These are phyloP conservation scores for Drosophila cracens DNA, from an alignment of 2,888 invertebrate genomes.

Conservation along the genomic window DNA sequence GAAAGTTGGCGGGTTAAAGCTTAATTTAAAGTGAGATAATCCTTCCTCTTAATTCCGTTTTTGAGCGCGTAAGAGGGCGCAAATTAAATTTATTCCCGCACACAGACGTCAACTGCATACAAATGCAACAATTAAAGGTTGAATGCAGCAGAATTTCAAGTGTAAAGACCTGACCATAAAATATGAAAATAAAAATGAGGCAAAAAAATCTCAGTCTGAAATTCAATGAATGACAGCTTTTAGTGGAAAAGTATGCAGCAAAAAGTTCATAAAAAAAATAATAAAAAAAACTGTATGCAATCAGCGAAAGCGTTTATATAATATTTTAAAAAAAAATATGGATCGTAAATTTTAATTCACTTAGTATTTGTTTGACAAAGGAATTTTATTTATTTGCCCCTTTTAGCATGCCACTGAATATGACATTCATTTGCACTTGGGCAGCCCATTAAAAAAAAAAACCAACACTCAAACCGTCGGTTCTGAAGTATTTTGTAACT, in stretches of 20 bases:
- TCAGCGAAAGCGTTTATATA: conserved; percentile 12
- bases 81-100: conserved; percentile 43
- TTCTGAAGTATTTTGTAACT: conserved; percentile 52
- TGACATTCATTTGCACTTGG: conserved; percentile 59
- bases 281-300: background rate
- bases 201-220: conserved; percentile 27
- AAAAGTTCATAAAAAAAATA: conserved; percentile 1
- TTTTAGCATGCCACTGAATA: conserved; percentile 29
- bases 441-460: conserved; percentile 9
- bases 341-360: background rate
- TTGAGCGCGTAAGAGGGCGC: conserved; percentile 18
- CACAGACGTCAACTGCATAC: conserved; percentile 28
- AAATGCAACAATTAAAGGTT: conserved; percentile 47
- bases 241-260: conserved; percentile 20
- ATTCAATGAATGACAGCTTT: conserved; percentile 44
- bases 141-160: conserved; percentile 39
- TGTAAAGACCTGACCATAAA: background rate
- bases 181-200: conserved; percentile 12
- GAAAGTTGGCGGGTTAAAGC: background rate
- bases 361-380: background rate
- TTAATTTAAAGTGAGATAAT: background rate
- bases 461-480: conserved; percentile 34
- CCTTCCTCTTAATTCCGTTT: conserved; percentile 16
- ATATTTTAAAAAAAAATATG: background rate
- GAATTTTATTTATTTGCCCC: background rate